Evolutionary conservation across 2,797 vertebrate genomes (phyloP), one percentile per base, ranked within the genome.

Genomic region (Meda fulgida): DNA sequence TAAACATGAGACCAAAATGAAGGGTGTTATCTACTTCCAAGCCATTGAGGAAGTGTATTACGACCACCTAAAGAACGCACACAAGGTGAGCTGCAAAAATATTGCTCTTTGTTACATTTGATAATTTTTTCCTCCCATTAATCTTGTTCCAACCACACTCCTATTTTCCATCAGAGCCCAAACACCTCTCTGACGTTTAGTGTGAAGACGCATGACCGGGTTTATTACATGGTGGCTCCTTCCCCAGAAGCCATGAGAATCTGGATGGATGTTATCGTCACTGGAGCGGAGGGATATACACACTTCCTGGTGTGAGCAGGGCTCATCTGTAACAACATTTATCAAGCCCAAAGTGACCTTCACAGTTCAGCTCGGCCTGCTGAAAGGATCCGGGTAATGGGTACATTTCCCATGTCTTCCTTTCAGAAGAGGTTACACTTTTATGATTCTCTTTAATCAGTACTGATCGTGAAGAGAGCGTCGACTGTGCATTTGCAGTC

Each of bases 21-120:
- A 99, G 95, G 98, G 98, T 85, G 97, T 99, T 88, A 98, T 99
- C 93, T 99, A 99, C 93, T 99, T 99, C 92, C 98, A 99, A 93
- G 98, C 98, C 91, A 99, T 99, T 89, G 98, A 99, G 90, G 98
- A 99, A 93, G 97, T 99, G 3, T 99, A 99, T 92, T 99, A 99
- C 69, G 98, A 99, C 93, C 98, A 99, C 89, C 92, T 99, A 87
- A 99, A 99, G 93, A 99, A 97, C 38, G 98, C 98, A 85, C 97
- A 97, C 93, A 99, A 99, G 96, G 98, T 99, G 94, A 94, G 75
- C 16, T 31, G 18, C 36, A 31, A 73, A 72, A 73, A 31, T 7
- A 4, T 1, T 23, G 29, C 1, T 34, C 11, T 7, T 53, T 77
- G 51, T 58, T 55, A 29, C 4, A 60, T 9, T 8, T 73, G 65